Evolutionary conservation across 2,888 invertebrate species (phyloP), one percentile per base, ranked within the genome.

Genomic region (Alcis repandata): DNA sequence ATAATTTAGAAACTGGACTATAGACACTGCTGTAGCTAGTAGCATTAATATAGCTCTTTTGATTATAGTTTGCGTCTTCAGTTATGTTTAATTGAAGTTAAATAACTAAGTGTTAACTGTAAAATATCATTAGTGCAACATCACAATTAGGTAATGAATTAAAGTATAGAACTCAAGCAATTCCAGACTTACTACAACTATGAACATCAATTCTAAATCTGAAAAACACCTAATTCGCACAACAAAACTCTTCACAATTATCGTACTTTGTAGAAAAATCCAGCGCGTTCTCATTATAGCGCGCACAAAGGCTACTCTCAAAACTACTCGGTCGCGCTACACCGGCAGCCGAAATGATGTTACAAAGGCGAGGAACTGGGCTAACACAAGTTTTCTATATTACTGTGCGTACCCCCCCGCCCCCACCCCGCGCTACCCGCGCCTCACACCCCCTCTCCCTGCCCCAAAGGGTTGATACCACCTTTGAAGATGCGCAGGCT

Each of bases 301-400:
- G 20, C 57, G 36, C 52, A 76, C 79, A 78, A 83, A 79, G 63
- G 65, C 73, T 74, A 82, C 57, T 73, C 76, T 75, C 89, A 88
- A 89, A 51, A 73, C 45, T 1, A 1, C n/a, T 66, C 58, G 45
- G 36, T 69, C 86, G 46, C n/a, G 52, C 69, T 88, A 80, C 65
- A 83, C 77, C 79, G 83, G 86, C 89, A 89, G 88, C 91, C 91
- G 86, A 92, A 93, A 93, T 93, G 92, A 92, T 92, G 92, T 92
- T 92, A 93, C 93, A 93, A 93, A 93, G 91, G 91, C 91, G 87
- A 86, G 90, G 91, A 92, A 92, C 92, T 92, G 92, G 93, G 93
- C 92, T 93, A 93, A 93, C 92, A 93, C 92, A 92, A 93, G 92
- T 93, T 92, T 93, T 92, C 93, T 93, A 92, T 92, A 92, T 92